Percentiles rank a stretch among this genome's conserved stretches.
These are phyloP conservation scores for Lithobates pipiens DNA, from an alignment of 2,797 vertebrate species.

Conservation along the genomic window DNA sequence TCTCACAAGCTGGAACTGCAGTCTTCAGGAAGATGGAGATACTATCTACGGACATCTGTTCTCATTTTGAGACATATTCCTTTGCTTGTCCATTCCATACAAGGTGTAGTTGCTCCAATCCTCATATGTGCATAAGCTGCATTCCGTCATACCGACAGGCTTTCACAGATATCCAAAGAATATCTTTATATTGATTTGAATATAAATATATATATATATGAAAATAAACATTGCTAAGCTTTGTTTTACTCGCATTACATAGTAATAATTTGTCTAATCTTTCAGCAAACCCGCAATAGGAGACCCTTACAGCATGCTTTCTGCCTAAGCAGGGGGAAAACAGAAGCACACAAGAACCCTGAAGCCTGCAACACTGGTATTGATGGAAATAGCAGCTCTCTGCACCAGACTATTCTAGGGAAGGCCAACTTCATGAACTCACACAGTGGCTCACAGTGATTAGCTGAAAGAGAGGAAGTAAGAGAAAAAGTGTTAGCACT, in stretches of 20 bases:
- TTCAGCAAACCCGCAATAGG: slow-evolving; percentile 81
- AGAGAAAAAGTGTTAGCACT: not conserved
- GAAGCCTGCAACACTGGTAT: slow-evolving; percentile 78
- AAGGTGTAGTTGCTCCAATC: slow-evolving; percentile 72
- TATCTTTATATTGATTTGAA: slow-evolving; percentile 71
- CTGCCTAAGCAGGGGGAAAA: slow-evolving; percentile 79
- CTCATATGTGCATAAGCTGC: slow-evolving; percentile 69
- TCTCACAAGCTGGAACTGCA: slow-evolving; percentile 75
- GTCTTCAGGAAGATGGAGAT: slow-evolving; percentile 72
- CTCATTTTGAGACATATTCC: slow-evolving; percentile 79
- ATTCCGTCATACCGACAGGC: slow-evolving; percentile 74
- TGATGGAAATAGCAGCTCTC: slow-evolving; percentile 74
- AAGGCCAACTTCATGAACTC: slow-evolving; percentile 75
- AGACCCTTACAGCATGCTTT: slow-evolving; percentile 75
- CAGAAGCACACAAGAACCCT: slow-evolving; percentile 78
- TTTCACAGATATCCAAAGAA: slow-evolving; percentile 75
- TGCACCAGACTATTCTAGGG: slow-evolving; percentile 73
- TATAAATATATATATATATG: slow-evolving; percentile 58
- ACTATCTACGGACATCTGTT: slow-evolving; percentile 76
- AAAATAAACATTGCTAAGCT: slow-evolving; percentile 79
- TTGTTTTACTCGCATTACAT: slow-evolving; percentile 83
- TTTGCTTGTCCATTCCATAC: slow-evolving; percentile 70
- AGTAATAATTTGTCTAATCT: slow-evolving; percentile 84
- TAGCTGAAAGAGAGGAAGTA: slow-evolving; percentile 81
- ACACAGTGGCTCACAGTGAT: slow-evolving; percentile 80